Evolutionary conservation across 1,140 invertebrate species (phyloP).

Genomic region (Drosophila carrolli): DNA sequence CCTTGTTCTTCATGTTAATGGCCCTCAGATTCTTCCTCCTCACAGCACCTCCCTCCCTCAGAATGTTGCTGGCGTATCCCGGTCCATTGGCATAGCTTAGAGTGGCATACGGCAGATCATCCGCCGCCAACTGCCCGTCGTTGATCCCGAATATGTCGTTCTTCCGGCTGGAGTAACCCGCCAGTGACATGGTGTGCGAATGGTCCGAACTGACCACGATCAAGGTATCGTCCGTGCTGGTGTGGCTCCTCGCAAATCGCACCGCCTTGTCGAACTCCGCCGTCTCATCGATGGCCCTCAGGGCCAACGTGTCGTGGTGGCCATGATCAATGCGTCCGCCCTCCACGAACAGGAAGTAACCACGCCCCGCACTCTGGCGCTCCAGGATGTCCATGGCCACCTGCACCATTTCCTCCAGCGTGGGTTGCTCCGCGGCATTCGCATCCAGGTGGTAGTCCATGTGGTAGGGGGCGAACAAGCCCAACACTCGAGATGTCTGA

Average conservation of each 20-base stretch:
- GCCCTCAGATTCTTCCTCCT: slow-evolving; percentile 62
- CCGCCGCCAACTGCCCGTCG: slow-evolving; percentile 64
- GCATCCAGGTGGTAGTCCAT: slow-evolving; percentile 86
- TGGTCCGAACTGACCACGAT: slow-evolving; percentile 90
- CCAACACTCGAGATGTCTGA: slow-evolving; percentile 85
- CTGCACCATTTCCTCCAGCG: slow-evolving; percentile 91
- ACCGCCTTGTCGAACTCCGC: slow-evolving; percentile 89
- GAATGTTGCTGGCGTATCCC: slow-evolving; percentile 85
- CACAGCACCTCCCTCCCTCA: slow-evolving; percentile 45
- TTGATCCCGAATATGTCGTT: slow-evolving; percentile 88
- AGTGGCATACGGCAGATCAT: slow-evolving; percentile 87
- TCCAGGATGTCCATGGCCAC: slow-evolving; percentile 89
- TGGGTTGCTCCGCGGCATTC: slow-evolving; percentile 88
- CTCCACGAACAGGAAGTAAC: slow-evolving; percentile 88
- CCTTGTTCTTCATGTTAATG: slow-evolving; percentile 80
- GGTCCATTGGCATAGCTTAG: slow-evolving; percentile 89
- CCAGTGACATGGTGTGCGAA: slow-evolving; percentile 89
- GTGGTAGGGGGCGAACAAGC: slow-evolving; percentile 86
- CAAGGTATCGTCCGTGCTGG: slow-evolving; percentile 87
- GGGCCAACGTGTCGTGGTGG: slow-evolving; percentile 88
- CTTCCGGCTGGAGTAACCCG: slow-evolving; percentile 89
- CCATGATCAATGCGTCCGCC: slow-evolving; percentile 90
- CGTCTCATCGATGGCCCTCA: slow-evolving; percentile 89
- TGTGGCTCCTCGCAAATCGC: slow-evolving; percentile 86
- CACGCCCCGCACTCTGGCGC: slow-evolving; percentile 89